Evolutionary conservation across 1,140 invertebrate species (phyloP), one percentile per base, ranked within the genome.

Genomic region (Zaprionus africanus): DNA sequence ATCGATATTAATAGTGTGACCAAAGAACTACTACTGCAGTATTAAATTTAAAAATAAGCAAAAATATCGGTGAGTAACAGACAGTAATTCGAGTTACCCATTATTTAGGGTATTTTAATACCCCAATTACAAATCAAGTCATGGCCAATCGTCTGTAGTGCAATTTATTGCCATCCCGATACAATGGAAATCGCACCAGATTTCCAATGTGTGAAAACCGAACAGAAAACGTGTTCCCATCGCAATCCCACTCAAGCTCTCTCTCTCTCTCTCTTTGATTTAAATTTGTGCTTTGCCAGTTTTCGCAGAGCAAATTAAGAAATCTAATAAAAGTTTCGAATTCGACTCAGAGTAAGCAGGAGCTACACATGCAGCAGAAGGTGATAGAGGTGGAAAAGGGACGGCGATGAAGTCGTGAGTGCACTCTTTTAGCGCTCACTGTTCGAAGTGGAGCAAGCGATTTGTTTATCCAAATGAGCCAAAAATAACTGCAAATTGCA

Each of bases 401-500:
- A 57, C 34, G 4, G 34, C 12, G 9, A 49, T 31, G 22, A 41
- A 41, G 41, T 46, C n/a, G 41, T 17, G 41, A 9, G 41, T 17
- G 3, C 2, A 11, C n/a, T 17, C 41, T 46, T 46, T 46, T 6
- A 46, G n/a, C 7, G 41, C 41, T 43, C 41, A 46, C 41, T 46
- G n/a, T 46, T 61, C 49, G 60, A 79, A 73, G 77, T 77, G 74
- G 78, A 77, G 68, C 78, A 76, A 68, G 53, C 68, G 78, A 77
- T 80, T 80, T 80, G 78, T 78, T 80, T 80, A 77, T 51, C 78
- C 74, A 57, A 77, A 74, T 66, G 49, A 58, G 68, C 69, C 64
- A 69, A 80, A 80, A 78, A 80, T 80, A 80, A 15, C 41, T 54
- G 63, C 68, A 74, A 80, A 78, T 80, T 80, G 78, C 78, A 73